These are phyloP conservation scores for Drosophila lowei DNA, from an alignment of 1,140 invertebrate genomes.

Conservation along the genomic window DNA sequence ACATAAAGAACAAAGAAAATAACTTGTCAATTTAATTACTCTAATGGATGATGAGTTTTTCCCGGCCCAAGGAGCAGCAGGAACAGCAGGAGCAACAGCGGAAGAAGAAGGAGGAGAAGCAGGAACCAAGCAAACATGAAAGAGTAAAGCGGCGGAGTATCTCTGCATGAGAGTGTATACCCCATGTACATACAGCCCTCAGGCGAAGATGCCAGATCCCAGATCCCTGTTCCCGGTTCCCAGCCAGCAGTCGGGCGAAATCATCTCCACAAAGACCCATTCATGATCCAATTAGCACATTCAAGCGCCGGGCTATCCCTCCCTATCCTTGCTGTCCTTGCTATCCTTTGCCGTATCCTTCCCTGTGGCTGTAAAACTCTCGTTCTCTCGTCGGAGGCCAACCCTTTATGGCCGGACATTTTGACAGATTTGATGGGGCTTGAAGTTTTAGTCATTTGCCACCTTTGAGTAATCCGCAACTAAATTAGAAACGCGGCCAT, in stretches of 20 bases:
- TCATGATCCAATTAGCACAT: slow-evolving; percentile 44
- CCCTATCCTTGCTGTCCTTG: too few species aligned
- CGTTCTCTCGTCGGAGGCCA: too few species aligned
- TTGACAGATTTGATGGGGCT: slow-evolving; percentile 49
- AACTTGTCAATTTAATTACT: slow-evolving; percentile 10
- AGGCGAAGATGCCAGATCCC: not conserved
- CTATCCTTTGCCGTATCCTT: not conserved
- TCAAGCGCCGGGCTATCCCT: slow-evolving; percentile 1
- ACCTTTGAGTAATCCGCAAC: slow-evolving; percentile 51
- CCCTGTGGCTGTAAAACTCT: slow-evolving; percentile 20
- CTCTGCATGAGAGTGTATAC: too few species aligned
- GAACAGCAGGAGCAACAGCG: not conserved
- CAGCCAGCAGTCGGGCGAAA: slow-evolving; percentile 9
- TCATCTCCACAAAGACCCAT: slow-evolving; percentile 22
- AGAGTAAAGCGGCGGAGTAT: too few species aligned
- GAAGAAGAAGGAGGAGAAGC: not conserved
- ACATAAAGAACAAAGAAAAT: slow-evolving; percentile 2
- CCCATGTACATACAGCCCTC: not conserved
- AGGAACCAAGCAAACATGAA: too few species aligned
- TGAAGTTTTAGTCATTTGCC: slow-evolving; percentile 46
- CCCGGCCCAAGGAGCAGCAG: not conserved
- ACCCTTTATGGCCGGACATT: slow-evolving; percentile 19
- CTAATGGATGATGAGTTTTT: not conserved
- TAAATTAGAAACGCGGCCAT: slow-evolving; percentile 41
- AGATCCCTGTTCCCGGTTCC: not conserved